Base-by-base conservation (phyloP, 2,888 invertebrate genomes). In the Pristionchus mayeri region DNA sequence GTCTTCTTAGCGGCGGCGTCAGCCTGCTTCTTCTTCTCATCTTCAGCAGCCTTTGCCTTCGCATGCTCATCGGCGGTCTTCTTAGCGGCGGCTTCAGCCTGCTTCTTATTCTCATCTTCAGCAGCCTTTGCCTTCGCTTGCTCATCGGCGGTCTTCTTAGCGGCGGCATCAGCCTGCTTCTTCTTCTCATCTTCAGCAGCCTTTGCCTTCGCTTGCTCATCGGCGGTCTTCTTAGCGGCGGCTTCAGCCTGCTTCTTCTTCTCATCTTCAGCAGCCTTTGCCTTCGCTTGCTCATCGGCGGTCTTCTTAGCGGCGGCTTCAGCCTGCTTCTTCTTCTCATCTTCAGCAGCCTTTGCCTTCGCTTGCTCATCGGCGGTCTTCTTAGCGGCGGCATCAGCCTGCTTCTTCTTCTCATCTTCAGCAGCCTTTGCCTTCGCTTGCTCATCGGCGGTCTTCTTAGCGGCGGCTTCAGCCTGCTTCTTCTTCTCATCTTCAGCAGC, bases 1-100 rank as follows among this genome's bases (percentile, higher is more conserved):
- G 40, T 71, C 52, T 84, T 52, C 82, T 60, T 86, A 40, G 13
- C 85, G 21, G 7, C 57, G 24, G 57, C 57, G 9, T 7, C 57
- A 4, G 7, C 21, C 21, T 57, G n/a, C 57, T 57, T 21, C n/a
- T 21, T 18, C 57, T 57, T 57, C 57, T 57, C 48, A 27, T 81
- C 11, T 3, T 24, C 79, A 57, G 21, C 57, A 57, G 24, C 57
- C 4, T 57, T 21, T n/a, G 21, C 57, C 57, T 57, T 57, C 57
- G 7, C 21, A 7, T 57, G 21, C 24, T 21, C 21, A 11, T 21
- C 57, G 21, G 57, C n/a, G n/a, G n/a, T n/a, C n/a, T n/a, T n/a
- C n/a, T n/a, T n/a, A n/a, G n/a, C n/a, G n/a, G n/a, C n/a, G n/a
- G n/a, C 57, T 11, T 57, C 57, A 57, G 7, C 9, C 57, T 57